Evolutionary conservation across 2,797 vertebrate genomes (phyloP).

Genomic region (Arrhamphus sclerolepis): DNA sequence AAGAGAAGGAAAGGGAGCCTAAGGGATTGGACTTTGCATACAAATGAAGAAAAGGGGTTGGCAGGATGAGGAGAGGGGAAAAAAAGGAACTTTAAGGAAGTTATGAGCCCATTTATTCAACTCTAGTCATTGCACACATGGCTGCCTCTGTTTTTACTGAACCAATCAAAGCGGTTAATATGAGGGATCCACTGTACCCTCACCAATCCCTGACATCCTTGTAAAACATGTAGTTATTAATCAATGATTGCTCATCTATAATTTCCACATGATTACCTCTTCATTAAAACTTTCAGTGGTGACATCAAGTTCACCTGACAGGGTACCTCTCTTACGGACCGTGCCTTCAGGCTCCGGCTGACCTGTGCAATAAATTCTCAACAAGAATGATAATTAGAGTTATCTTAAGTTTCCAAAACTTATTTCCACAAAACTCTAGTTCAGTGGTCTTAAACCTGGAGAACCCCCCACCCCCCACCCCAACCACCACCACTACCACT

Average conservation of each 20-base stretch:
- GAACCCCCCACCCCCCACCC: too few relatives aligned
- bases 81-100: slow-evolving; percentile 76
- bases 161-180: slow-evolving; percentile 77
- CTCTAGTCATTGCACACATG: slow-evolving; percentile 67
- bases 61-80: slow-evolving; percentile 48
- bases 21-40: slow-evolving; percentile 80
- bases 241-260: slow-evolving; percentile 72
- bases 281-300: slow-evolving; percentile 64
- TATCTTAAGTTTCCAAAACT: slow-evolving; percentile 62
- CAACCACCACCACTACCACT: too few relatives aligned
- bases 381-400: slow-evolving; percentile 55
- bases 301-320: slow-evolving; percentile 60
- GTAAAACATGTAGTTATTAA: slow-evolving; percentile 79
- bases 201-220: slow-evolving; percentile 72
- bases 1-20: slow-evolving; percentile 79
- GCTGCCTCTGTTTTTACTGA: slow-evolving; percentile 69
- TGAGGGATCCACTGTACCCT: slow-evolving; percentile 61
- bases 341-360: slow-evolving; percentile 27
- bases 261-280: slow-evolving; percentile 75
- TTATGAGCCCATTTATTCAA: slow-evolving; percentile 80
- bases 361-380: slow-evolving; percentile 41
- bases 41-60: slow-evolving; percentile 75
- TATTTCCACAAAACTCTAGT: slow-evolving; percentile 45
- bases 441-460: slow-evolving; percentile 19
- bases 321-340: slow-evolving; percentile 42